Evolutionary conservation across 1,140 invertebrate genomes (phyloP).

Genomic region (Drosophila lowei): DNA sequence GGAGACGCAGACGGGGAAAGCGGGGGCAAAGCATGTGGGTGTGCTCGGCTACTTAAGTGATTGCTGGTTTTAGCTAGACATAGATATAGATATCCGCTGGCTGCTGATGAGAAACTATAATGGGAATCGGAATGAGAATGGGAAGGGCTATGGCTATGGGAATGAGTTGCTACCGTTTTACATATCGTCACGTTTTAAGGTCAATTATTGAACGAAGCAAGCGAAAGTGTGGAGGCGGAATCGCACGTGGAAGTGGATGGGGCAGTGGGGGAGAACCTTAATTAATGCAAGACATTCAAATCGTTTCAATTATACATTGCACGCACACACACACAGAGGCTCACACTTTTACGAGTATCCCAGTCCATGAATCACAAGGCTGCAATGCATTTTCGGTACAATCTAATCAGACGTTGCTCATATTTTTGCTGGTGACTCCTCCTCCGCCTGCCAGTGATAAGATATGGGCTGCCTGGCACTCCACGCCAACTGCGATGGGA

Average conservation of each 20-base stretch:
- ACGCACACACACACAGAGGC: background rate
- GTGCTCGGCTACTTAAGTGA: slow-evolving; percentile 68
- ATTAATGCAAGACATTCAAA: slow-evolving; percentile 34
- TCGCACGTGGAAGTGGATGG: too few relatives aligned
- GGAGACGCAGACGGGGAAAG: slow-evolving; percentile 1
- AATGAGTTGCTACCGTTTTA: slow-evolving; percentile 41
- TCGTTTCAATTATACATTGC: slow-evolving; percentile 36
- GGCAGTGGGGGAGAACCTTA: slow-evolving; percentile 10
- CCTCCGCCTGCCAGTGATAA: slow-evolving; percentile 37
- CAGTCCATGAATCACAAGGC: slow-evolving; percentile 37
- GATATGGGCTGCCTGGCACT: slow-evolving; percentile 45
- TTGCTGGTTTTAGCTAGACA: slow-evolving; percentile 50
- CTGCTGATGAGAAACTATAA: slow-evolving; percentile 51
- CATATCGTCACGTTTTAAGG: slow-evolving; percentile 65
- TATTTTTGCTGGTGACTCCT: slow-evolving; percentile 46
- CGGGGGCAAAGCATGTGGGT: slow-evolving; percentile 44
- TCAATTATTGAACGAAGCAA: slow-evolving; percentile 47
- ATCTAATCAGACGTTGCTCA: slow-evolving; percentile 45
- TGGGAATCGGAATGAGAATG: slow-evolving; percentile 8
- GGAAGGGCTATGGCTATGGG: slow-evolving; percentile 8
- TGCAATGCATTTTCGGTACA: slow-evolving; percentile 43
- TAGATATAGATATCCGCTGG: slow-evolving; percentile 48
- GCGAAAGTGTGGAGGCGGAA: slow-evolving; percentile 39
- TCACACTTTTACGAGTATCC: too few relatives aligned
- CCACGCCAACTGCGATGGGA: slow-evolving; percentile 13